Evolutionary conservation across 2,888 invertebrate species (phyloP).

Genomic region (Eupithecia subfuscata): DNA sequence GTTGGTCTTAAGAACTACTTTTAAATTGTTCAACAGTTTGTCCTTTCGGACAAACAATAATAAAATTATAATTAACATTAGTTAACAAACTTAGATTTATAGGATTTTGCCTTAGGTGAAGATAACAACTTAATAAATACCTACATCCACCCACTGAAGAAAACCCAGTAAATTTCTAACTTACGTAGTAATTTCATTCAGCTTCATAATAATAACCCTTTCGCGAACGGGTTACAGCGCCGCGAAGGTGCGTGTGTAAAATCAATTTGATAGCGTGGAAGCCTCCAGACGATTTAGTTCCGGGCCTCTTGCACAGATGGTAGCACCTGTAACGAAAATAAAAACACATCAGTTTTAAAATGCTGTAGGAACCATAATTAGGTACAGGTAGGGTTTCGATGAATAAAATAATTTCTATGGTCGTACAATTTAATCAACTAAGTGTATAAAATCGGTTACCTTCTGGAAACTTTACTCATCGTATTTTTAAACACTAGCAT

Average conservation of each 20-base stretch:
- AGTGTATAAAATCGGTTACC: neutral
- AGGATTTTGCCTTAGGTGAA: too few relatives aligned
- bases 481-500: neutral
- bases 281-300: constrained; percentile 70
- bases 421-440: neutral
- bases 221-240: constrained; percentile 52
- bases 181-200: constrained; percentile 19
- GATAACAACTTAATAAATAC: too few relatives aligned
- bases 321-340: constrained; percentile 51
- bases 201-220: constrained; percentile 31
- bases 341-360: constrained; percentile 17
- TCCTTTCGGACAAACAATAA: too few relatives aligned
- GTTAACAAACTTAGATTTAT: too few relatives aligned
- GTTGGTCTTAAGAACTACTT: too few relatives aligned
- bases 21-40: too few relatives aligned
- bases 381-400: neutral
- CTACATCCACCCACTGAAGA: too few relatives aligned
- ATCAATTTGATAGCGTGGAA: constrained; percentile 66
- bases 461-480: neutral
- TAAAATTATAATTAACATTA: too few relatives aligned
- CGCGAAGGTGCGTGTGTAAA: constrained; percentile 58
- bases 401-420: neutral
- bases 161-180: constrained; percentile 1
- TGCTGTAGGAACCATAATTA: neutral
- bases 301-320: constrained; percentile 61